Evolutionary conservation across 1,140 invertebrate genomes (phyloP), one percentile per base, ranked within the genome.

Genomic region (Rhizoglyphus robini): DNA sequence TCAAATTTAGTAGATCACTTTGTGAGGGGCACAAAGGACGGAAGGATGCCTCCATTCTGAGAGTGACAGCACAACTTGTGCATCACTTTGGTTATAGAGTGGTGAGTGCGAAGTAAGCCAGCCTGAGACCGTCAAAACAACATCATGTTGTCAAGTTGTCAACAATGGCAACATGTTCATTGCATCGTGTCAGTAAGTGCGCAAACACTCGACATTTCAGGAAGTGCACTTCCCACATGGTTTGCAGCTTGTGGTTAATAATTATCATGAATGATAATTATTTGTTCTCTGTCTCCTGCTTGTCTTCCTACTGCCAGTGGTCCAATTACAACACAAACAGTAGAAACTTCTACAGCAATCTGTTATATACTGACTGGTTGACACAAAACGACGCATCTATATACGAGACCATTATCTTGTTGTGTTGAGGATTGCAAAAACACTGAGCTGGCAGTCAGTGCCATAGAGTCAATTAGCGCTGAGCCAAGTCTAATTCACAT

Each of bases 1-100:
- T 54, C 51, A 54, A 54, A 23, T 54, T 54, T 54, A 54, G 51
- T 20, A 15, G 51, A 54, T 54, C 51, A 54, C 8, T n/a, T 32
- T 8, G 20, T 27, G 51, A 5, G 20, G 23, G 23, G 20, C 8
- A 8, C 8, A 27, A 32, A 32, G 31, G 51, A 46, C 41, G 51
- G 51, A 54, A 25, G 51, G 51, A 54, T 54, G 51, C 8, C 8
- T 11, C n/a, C n/a, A n/a, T n/a, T n/a, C n/a, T n/a, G n/a, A n/a
- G n/a, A n/a, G n/a, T n/a, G n/a, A n/a, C n/a, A n/a, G n/a, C n/a
- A n/a, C n/a, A n/a, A n/a, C n/a, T 41, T 8, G 18, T 11, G 18
- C 18, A 41, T 41, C 8, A 11, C 8, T 41, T 41, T 41, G 18
- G 8, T 18, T 41, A 41, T 41, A 41, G 36, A 41, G 36, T 41